A percentile compares a stretch with the other conserved stretches of the same genome.
These are phyloP conservation scores for Eleginops maclovinus DNA, from an alignment of 2,113 vertebrate genomes.

Conservation along the genomic window DNA sequence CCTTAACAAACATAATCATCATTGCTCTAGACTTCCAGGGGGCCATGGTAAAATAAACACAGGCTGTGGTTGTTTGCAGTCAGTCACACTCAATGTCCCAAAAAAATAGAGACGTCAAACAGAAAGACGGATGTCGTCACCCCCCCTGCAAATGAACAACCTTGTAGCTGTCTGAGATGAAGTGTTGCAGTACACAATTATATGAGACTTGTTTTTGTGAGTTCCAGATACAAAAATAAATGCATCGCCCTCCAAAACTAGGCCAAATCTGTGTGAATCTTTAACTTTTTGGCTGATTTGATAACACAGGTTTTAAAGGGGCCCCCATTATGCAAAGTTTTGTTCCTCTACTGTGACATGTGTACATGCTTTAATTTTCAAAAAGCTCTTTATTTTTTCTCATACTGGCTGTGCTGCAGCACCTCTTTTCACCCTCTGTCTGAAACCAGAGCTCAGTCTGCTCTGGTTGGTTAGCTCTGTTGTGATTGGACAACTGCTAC, in stretches of 20 bases:
- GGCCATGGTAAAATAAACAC: constrained; percentile 59
- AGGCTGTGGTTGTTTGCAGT: constrained; percentile 60
- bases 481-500: too few species aligned
- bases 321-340: too few species aligned
- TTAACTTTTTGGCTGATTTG: neutral
- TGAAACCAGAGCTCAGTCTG: too few species aligned
- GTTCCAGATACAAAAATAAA: neutral
- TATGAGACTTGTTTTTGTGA: neutral
- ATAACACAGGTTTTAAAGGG: neutral
- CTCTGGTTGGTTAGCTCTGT: too few species aligned
- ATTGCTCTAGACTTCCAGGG: constrained; percentile 33
- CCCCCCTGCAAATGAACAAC: constrained; percentile 15
- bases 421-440: too few species aligned
- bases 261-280: neutral
- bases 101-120: constrained; percentile 35
- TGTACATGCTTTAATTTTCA: too few species aligned
- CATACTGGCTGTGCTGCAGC: too few species aligned
- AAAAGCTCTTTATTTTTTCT: too few species aligned
- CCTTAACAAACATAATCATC: constrained; percentile 29
- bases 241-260: neutral
- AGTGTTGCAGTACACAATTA: neutral
- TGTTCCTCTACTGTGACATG: too few species aligned
- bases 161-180: neutral
- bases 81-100: constrained; percentile 40
- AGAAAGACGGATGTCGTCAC: constrained; percentile 7